Evolutionary conservation across 2,888 invertebrate genomes (phyloP), one percentile per base, ranked within the genome.

Genomic region (Coleophora flavipennella): DNA sequence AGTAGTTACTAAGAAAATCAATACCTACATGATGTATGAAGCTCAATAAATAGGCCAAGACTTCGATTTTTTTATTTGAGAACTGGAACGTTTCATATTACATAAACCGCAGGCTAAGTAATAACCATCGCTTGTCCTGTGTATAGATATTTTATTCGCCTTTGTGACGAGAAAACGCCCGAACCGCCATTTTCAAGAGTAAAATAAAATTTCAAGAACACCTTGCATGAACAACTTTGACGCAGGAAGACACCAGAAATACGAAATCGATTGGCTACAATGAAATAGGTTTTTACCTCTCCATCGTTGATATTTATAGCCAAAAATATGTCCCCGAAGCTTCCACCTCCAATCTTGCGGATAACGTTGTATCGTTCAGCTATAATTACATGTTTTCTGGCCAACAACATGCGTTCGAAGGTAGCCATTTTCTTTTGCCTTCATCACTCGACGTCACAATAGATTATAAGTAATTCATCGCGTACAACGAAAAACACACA

Each of bases 311-410:
- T 90, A 87, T 95, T 93, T 87, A 95, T 93, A 55, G 95, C 98
- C 78, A 99, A 88, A 87, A 96, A 99, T 80, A 99, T 99, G 87
- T 99, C 99, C 69, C 99, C 99, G 79, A 99, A 99, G 54, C 99
- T 99, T 59, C 99, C 99, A 85, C 97, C 97, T 67, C 99, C 97
- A 79, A 99, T 96, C 90, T 97, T 97, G 62, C 97, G 91, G 72
- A 97, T 92, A 69, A 98, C 89, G 78, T 96, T 92, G 88, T 96
- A 98, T 87, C 94, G 96, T 67, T 93, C 94, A 76, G 94, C 94
- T 77, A 96, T 60, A 57, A 75, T 58, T 61, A 74, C 55, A 63
- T 66, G 64, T 73, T 70, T 76, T 63, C 71, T 74, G 64, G 64
- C 59, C 59, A 68, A 59, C 72, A 78, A 74, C 74, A 76, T 74